Evolutionary conservation across 64 coral and sea anemone genomes (phyloP), one percentile per base, ranked within the genome.

Genomic region (Montipora capricornis): DNA sequence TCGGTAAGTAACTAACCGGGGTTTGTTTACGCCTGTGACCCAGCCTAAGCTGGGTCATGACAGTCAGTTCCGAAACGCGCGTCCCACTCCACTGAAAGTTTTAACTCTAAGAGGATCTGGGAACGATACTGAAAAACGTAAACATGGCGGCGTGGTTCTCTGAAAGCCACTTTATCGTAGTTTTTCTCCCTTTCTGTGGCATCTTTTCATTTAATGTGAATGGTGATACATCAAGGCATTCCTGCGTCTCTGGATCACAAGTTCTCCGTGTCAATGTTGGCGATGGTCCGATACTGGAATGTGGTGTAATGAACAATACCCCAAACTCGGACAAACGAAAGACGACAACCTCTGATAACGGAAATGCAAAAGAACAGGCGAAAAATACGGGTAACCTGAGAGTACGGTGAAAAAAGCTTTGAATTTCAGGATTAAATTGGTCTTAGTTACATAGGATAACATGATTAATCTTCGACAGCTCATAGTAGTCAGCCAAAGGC

Each of bases 261-360:
- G 82, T 86, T 73, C 45, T 86, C 15, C 82, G 71, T n/a, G 82
- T 86, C 2, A 86, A 86, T 86, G 70, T 86, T 47, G 82, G 66
- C 7, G 45, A 68, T 0, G 8, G 82, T 71, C 62, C 44, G 82
- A 71, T 86, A 20, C 66, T 16, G 19, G 45, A 86, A 49, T 86
- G 82, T 19, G 44, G 46, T 71, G 44, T 86, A 11, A 16, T 71
- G 6, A 86, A 86, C 62, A 71, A 44, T 59, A 86, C 62, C 16
- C 82, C 82, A 71, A 16, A 62, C 3, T 69, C 82, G 0, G 9
- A 71, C 61, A 68, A 50, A 5, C 26, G 17, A 45, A 78, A 16
- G 26, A 26, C 26, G 76, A 45, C 76, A 78, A 22, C 29, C 15
- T 78, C 24, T 16, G 80, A 26, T 1, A 7, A 19, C 16, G 9